Conservation (phyloP, 1,140 invertebrate genomes). For the Drosophila trapezifrons region DNA sequence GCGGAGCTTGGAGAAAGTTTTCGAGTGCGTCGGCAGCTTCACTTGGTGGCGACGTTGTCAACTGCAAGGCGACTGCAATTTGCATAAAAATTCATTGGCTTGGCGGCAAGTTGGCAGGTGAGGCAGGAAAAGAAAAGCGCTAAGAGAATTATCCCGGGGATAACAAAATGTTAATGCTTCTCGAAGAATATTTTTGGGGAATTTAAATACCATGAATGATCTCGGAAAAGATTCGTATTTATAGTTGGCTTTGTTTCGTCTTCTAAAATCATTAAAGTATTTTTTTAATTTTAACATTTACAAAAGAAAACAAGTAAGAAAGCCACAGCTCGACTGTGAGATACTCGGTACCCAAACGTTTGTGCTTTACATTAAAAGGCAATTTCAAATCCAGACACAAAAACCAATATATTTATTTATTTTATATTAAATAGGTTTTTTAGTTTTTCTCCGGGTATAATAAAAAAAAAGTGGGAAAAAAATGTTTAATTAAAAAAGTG, state of each 20-base stretch:
- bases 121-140: neutral
- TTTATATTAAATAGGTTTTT: too few relatives aligned
- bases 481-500: too few relatives aligned
- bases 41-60: constrained; percentile 60
- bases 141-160: constrained; percentile 23
- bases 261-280: neutral
- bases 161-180: constrained; percentile 30
- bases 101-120: constrained; percentile 63
- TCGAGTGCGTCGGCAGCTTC: constrained; percentile 45
- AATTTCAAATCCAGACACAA: too few relatives aligned
- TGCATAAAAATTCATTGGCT: constrained; percentile 82
- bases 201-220: constrained; percentile 18
- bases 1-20: constrained; percentile 48
- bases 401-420: too few relatives aligned
- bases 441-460: too few relatives aligned
- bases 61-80: constrained; percentile 79
- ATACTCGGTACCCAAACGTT: too few relatives aligned
- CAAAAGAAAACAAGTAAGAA: too few relatives aligned
- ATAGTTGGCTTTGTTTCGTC: neutral
- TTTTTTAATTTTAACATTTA: neutral
- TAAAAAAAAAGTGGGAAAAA: too few relatives aligned
- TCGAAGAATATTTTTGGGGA: constrained; percentile 19
- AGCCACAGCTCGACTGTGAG: too few relatives aligned
- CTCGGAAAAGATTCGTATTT: neutral
- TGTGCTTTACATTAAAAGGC: too few relatives aligned